Percentiles rank a stretch among this genome's conserved stretches.
Evolutionary conservation across 2,797 vertebrate species (phyloP).

Genomic region (Spheniscus humboldti): DNA sequence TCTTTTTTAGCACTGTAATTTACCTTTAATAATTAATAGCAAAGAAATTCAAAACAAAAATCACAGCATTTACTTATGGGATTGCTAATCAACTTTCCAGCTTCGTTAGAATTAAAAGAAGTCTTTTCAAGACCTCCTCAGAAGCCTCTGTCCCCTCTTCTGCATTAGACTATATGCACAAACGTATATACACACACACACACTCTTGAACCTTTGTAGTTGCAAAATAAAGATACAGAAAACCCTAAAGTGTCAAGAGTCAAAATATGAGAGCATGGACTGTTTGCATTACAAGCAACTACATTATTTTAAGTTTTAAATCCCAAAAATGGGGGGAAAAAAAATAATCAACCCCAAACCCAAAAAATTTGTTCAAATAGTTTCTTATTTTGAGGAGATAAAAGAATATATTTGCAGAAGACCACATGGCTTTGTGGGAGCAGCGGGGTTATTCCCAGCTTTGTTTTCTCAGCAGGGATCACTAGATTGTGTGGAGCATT

Average conservation of each 20-base stretch:
- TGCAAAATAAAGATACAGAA: background rate
- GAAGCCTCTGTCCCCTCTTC: background rate
- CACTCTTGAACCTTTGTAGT: rapidly evolving
- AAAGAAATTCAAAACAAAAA: slow-evolving; percentile 44
- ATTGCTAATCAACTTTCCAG: slow-evolving; percentile 5
- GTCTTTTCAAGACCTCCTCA: background rate
- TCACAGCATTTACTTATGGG: background rate
- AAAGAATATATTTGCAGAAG: background rate
- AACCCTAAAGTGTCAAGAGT: background rate
- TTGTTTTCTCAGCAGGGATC: background rate
- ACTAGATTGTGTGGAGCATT: background rate
- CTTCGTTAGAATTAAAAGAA: background rate
- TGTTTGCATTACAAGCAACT: background rate
- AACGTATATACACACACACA: background rate
- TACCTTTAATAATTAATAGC: slow-evolving; percentile 50
- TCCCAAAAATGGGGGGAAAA: background rate
- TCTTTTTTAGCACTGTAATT: slow-evolving; percentile 28
- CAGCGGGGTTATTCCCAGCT: background rate
- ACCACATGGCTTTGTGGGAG: background rate
- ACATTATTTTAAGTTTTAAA: background rate
- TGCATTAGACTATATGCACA: background rate
- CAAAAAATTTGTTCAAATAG: background rate
- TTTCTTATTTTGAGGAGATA: background rate
- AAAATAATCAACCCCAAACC: background rate
- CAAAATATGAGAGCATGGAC: background rate